Base-by-base conservation (phyloP, 2,113 vertebrate genomes). In the Setophaga coronata region DNA sequence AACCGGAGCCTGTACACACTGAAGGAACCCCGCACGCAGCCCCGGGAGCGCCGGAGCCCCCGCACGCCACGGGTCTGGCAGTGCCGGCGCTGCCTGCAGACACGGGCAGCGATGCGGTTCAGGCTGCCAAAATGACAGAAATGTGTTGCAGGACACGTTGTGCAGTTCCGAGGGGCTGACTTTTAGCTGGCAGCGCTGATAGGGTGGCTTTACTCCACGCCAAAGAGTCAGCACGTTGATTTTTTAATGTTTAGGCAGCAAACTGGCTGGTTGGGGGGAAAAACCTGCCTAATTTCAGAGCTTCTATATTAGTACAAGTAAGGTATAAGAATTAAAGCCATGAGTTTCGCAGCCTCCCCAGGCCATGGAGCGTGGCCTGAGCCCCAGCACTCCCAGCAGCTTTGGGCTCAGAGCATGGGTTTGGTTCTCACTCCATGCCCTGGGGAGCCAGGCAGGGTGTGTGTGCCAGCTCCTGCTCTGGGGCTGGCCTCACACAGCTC, bases 201-300 rank as follows among this genome's bases (percentile, higher is more conserved):
- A 3, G 18, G 6, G 25, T 71, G n/a, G 67, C 19, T 92, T 62
- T 54, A 47, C 56, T 50, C 66, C 25, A 6, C 1, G 0, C 5
- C 43, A 16, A 57, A 31, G 13, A n/a, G 25, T 6, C 61, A 10
- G 28, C 18, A 0, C 3, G 2, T 8, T 40, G 5, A 4, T 9
- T 54, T 71, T 57, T 50, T 45, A 73, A 70, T 50, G 28, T 28
- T 47, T 29, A 4, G 20, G 34, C 14, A 24, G 47, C 34, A 38
- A 47, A 67, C 6, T 6, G 48, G 6, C 33, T 56, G 8, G 3
- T 0, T 14, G 1, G 0, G 8, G 10, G 17, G 0, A 0, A 18
- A 40, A 34, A 14, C 61, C 10, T 47, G 43, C 20, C 29, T 20
- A 19, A 69, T 65, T 73, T 31, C 48, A 50, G 48, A 4, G 21